These are phyloP conservation scores for Drosophila eugracilis DNA, from an alignment of 1,140 invertebrate species.

Conservation along the genomic window DNA sequence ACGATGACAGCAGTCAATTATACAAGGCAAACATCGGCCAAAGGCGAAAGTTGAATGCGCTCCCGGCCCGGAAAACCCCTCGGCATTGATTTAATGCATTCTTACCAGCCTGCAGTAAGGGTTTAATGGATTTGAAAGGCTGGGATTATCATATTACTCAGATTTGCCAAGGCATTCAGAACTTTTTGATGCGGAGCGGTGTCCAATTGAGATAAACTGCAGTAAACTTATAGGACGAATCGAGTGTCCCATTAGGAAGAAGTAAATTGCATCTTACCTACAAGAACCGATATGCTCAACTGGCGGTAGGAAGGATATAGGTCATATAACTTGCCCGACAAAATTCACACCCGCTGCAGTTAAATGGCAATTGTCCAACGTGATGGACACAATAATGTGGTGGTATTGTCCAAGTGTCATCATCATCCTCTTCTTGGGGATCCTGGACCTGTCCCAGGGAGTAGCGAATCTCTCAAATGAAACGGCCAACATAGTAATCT, in stretches of 20 bases:
- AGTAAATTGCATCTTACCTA: too few relatives aligned
- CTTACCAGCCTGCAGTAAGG: not conserved
- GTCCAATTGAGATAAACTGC: too few relatives aligned
- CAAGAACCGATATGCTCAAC: not conserved
- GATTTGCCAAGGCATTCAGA: not conserved
- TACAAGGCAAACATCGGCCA: constrained; percentile 56
- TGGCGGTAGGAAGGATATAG: not conserved
- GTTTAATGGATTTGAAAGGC: constrained; percentile 7
- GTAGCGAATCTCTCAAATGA: constrained; percentile 74
- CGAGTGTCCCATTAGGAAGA: too few relatives aligned
- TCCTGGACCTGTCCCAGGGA: not conserved
- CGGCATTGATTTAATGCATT: constrained; percentile 40
- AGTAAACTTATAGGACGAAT: too few relatives aligned
- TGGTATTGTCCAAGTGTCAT: constrained; percentile 17
- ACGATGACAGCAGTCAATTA: constrained; percentile 62
- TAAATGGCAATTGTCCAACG: constrained; percentile 42
- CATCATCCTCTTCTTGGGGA: constrained; percentile 9
- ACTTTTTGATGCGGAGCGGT: not conserved
- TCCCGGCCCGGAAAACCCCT: not conserved
- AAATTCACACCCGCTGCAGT: constrained; percentile 42
- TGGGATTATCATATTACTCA: not conserved
- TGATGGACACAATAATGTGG: constrained; percentile 41
- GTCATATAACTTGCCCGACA: constrained; percentile 36
- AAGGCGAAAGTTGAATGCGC: constrained; percentile 58
- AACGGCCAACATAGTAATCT: constrained; percentile 70